Evolutionary conservation across 1,140 invertebrate species (phyloP).

Genomic region (Cephus cinctus): DNA sequence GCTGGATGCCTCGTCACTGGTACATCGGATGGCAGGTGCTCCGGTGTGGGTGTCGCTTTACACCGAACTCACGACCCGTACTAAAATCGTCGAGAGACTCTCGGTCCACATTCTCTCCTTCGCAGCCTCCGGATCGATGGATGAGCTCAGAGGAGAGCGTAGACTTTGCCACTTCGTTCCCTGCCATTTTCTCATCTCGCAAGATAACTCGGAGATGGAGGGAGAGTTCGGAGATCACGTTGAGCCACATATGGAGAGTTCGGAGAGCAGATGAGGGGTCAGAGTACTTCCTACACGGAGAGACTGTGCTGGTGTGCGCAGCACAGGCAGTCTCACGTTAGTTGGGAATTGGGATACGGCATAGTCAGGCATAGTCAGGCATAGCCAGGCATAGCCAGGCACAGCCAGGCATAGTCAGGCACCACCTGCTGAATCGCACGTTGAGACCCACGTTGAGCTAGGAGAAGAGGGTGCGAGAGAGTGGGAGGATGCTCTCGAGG

Average conservation of each 20-base stretch:
- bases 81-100: slow-evolving; percentile 33
- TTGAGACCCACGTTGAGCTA: slow-evolving; percentile 13
- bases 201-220: neutral
- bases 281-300: slow-evolving; percentile 34
- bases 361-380: slow-evolving; percentile 16
- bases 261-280: slow-evolving; percentile 34
- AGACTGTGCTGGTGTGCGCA: slow-evolving; percentile 23
- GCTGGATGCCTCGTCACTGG: no score
- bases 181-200: neutral
- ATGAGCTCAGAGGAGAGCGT: slow-evolving; percentile 17
- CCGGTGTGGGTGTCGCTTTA: slow-evolving; percentile 33
- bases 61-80: slow-evolving; percentile 24
- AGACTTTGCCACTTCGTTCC: neutral
- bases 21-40: slow-evolving; percentile 34
- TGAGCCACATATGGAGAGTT: slow-evolving; percentile 26
- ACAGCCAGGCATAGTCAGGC: slow-evolving; percentile 16
- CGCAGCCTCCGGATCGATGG: slow-evolving; percentile 21
- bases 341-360: no score
- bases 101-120: slow-evolving; percentile 5
- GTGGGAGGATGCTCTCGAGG: slow-evolving; percentile 26
- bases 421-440: slow-evolving; percentile 34
- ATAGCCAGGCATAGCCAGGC: slow-evolving; percentile 17
- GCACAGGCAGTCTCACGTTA: no score
- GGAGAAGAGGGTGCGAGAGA: slow-evolving; percentile 8
- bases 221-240: slow-evolving; percentile 30